phyloP scores from a whole-genome alignment of 2,888 invertebrate species.

The Tinea semifulvella region DNA sequence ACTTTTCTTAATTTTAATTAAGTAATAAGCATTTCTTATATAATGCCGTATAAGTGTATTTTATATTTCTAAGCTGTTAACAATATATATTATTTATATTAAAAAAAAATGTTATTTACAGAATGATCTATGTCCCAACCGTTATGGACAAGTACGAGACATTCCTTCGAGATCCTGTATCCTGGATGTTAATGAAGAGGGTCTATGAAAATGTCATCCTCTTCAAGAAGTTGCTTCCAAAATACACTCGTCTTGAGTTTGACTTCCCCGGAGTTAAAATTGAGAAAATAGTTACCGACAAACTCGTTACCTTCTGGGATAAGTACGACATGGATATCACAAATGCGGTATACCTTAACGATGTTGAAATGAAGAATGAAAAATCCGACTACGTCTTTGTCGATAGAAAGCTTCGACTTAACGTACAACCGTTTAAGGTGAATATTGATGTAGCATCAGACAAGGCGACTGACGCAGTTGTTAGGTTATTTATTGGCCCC shows the following conservation, averaged over 20 bases:
- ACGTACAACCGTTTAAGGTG: conserved; percentile 72
- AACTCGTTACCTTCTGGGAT: conserved; percentile 76
- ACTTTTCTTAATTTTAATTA: no score
- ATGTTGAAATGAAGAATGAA: conserved; percentile 54
- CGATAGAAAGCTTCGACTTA: conserved; percentile 70
- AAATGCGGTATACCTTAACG: conserved; percentile 65
- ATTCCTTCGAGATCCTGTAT: conserved; percentile 75
- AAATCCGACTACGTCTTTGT: conserved; percentile 53
- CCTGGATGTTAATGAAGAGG: conserved; percentile 74
- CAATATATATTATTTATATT: no score
- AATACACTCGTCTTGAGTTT: conserved; percentile 69
- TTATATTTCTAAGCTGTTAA: no score
- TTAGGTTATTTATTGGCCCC: conserved; percentile 75
- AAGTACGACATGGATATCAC: conserved; percentile 72
- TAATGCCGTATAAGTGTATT: no score
- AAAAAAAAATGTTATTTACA: conserved; percentile 26
- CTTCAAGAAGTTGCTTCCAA: conserved; percentile 67
- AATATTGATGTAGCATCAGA: conserved; percentile 65
- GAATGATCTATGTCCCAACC: conserved; percentile 63
- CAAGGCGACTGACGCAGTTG: conserved; percentile 65
- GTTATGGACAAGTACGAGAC: conserved; percentile 71
- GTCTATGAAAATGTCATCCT: conserved; percentile 62
- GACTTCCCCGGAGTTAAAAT: conserved; percentile 71
- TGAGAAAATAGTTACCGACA: conserved; percentile 62
- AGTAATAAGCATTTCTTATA: no score